Base-by-base conservation (phyloP, 2,797 vertebrate species). In the Lepilemur septentrionalis region DNA sequence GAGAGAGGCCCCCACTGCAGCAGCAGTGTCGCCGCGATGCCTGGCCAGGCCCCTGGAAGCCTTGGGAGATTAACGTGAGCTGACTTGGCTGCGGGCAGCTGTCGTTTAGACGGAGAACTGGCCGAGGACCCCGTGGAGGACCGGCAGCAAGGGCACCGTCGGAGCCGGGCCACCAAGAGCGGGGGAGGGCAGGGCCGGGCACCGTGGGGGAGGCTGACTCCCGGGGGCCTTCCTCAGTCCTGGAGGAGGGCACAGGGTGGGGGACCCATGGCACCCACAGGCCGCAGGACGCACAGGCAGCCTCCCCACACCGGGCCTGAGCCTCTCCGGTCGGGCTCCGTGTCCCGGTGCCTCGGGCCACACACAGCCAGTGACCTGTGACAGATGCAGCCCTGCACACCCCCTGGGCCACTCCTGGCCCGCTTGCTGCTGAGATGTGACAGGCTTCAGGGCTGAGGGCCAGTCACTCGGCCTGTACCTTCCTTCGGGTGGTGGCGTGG, bases 71-170 rank as follows among this genome's bases (percentile, higher is more conserved):
- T 95, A 86, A 93, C 92, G 41, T 22, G 35, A 94, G 93, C 17
- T 92, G 97, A 96, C 96, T 95, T 22, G 91, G 96, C 96, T 86
- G 84, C 94, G 92, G 93, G 93, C 76, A 78, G 96, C 97, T 97
- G 97, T 97, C 97, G 95, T 30, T 41, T 41, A 95, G 93, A 93
- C 69, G 32, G 96, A 94, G 94, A 79, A 38, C 72, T 28, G 93
- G 81, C 93, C 3, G 2, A 88, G 70, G 93, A 61, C 91, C 79
- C 69, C 81, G 4, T 23, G 8, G 79, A 69, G 76, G 84, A 48
- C 23, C n/a, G 57, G 72, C 72, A 52, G 61, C 78, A 30, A 94
- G 95, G 91, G 52, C 85, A 41, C n/a, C 25, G 0, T 38, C 0
- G 20, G 57, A 41, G 10, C 30, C 2, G 0, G 80, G 86, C 80